Percentiles rank a stretch among this genome's conserved stretches.
phyloP scores from a whole-genome alignment of 2,888 invertebrate genomes.

The Isotomurus palustris region DNA sequence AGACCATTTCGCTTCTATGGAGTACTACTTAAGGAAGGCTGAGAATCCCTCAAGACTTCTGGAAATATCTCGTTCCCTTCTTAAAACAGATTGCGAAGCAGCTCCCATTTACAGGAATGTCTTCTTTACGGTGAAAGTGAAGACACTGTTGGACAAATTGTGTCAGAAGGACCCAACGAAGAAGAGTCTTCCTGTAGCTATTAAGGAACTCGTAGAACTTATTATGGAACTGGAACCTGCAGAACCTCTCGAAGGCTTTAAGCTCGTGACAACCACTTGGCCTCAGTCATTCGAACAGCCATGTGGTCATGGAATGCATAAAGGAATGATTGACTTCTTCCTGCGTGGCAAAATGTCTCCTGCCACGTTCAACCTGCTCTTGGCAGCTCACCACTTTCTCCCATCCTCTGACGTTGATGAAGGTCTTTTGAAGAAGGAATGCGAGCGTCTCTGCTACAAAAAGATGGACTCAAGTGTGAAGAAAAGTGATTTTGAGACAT shows the following conservation, averaged over 20 bases:
- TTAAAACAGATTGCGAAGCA: conserved; percentile 14
- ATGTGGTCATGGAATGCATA: conserved; percentile 22
- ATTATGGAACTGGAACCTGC: conserved; percentile 18
- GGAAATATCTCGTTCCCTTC: conserved; percentile 17
- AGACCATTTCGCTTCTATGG: conserved; percentile 27
- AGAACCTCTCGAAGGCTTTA: conserved; percentile 32
- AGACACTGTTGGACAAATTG: conserved; percentile 18
- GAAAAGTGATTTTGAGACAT: conserved; percentile 32
- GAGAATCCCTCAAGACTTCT: conserved; percentile 17
- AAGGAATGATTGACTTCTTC: conserved; percentile 18
- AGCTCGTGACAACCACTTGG: conserved; percentile 30
- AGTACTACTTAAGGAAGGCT: conserved; percentile 26
- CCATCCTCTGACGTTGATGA: conserved; percentile 16
- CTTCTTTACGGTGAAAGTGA: conserved; percentile 23
- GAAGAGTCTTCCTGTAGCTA: too few species aligned
- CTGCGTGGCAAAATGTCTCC: conserved; percentile 15
- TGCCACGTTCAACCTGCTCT: conserved; percentile 26
- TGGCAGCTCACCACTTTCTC: conserved; percentile 30
- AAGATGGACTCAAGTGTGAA: conserved; percentile 22
- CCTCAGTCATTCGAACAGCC: conserved; percentile 28
- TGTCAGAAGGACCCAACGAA: not conserved
- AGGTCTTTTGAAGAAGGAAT: conserved; percentile 11
- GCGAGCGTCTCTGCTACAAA: conserved; percentile 3
- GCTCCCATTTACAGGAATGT: conserved; percentile 27
- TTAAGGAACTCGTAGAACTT: conserved; percentile 32